phyloP scores from a whole-genome alignment of 2,888 invertebrate species.

The Xestia c-nigrum region DNA sequence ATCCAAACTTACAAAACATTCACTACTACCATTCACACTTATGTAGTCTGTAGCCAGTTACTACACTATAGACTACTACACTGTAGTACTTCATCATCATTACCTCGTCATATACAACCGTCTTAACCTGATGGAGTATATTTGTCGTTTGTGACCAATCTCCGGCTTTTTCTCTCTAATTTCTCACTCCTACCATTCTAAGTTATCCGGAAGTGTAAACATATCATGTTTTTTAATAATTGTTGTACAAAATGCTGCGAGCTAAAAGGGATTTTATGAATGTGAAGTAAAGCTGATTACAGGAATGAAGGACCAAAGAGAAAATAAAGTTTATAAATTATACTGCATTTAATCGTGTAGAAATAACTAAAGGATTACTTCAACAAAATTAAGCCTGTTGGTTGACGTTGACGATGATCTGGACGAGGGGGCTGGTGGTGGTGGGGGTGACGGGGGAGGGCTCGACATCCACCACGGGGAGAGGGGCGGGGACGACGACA shows the following conservation, averaged over 20 bases:
- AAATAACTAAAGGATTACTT: conserved; percentile 21
- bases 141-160: too few relatives aligned
- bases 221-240: not conserved
- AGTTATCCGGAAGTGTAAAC: too few relatives aligned
- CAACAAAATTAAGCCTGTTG: conserved; percentile 36
- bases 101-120: not conserved
- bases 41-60: too few relatives aligned
- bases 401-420: conserved; percentile 73
- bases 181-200: not conserved
- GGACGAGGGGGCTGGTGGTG: conserved; percentile 66
- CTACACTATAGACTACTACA: too few relatives aligned
- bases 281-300: not conserved
- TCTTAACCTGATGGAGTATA: not conserved
- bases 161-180: too few relatives aligned
- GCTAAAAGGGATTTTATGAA: not conserved
- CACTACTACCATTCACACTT: too few relatives aligned
- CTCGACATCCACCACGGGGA: conserved; percentile 2
- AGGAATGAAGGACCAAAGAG: not conserved
- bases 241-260: not conserved
- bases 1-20: too few relatives aligned
- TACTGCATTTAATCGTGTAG: conserved; percentile 31
- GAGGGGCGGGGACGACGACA: conserved; percentile 46
- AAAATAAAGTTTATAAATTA: not conserved
- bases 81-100: not conserved
- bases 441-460: conserved; percentile 41